Conservation (phyloP, 2,113 vertebrate genomes). For the Ellobius talpinus region DNA sequence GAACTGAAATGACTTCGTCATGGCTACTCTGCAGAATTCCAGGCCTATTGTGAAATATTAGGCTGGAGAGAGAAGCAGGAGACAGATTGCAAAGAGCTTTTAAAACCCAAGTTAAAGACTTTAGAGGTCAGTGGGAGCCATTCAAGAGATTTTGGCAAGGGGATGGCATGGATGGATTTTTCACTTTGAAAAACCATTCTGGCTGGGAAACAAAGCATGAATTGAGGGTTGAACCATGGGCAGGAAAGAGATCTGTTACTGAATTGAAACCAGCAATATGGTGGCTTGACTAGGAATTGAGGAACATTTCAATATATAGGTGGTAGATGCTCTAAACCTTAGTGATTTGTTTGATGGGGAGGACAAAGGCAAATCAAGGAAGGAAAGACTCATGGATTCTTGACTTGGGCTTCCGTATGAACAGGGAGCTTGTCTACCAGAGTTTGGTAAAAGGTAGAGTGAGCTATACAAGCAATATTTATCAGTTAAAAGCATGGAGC, state of each 20-base stretch:
- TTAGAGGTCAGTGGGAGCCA: constrained; percentile 38
- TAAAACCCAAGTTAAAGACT: constrained; percentile 39
- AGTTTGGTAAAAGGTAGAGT: not conserved
- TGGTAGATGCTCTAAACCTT: not conserved
- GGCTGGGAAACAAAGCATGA: not conserved
- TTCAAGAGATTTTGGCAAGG: not conserved
- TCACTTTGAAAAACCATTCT: constrained; percentile 30
- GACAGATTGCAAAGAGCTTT: constrained; percentile 17
- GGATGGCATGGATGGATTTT: not conserved
- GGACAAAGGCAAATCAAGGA: not conserved
- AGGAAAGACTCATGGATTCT: not conserved
- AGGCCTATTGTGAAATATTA: not conserved
- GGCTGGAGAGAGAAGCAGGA: not conserved
- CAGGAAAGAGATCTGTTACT: not conserved
- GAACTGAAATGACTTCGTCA: not conserved
- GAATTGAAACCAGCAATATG: not conserved
- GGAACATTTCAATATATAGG: not conserved
- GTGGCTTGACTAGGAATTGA: not conserved
- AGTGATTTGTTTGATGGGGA: not conserved
- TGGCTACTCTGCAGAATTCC: constrained; percentile 2
- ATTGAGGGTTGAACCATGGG: not conserved
- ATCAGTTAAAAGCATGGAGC: not conserved
- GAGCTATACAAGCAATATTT: not conserved
- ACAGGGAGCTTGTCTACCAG: not conserved
- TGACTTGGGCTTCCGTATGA: not conserved